These are phyloP conservation scores for Andricus grossulariae DNA, from an alignment of 1,140 invertebrate genomes.

Conservation along the genomic window DNA sequence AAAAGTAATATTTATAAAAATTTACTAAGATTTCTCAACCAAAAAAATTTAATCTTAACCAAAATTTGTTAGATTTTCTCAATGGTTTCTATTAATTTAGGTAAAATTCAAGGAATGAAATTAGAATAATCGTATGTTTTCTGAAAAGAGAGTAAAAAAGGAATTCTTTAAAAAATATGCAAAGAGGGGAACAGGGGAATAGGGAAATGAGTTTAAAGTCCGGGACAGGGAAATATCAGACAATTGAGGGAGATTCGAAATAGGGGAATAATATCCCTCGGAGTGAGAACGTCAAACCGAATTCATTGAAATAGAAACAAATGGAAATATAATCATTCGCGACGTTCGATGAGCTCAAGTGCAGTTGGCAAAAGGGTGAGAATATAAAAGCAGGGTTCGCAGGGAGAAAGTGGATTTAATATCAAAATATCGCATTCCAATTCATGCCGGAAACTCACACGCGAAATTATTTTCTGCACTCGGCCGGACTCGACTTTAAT, in stretches of 20 bases:
- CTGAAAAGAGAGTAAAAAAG: background rate
- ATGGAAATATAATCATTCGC: conserved; percentile 8
- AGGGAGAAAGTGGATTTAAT: background rate
- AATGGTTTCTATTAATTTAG: too few relatives aligned
- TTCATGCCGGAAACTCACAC: conserved; percentile 20
- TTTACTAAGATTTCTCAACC: too few relatives aligned
- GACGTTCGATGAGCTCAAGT: conserved; percentile 2
- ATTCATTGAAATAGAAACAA: background rate
- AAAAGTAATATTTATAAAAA: too few relatives aligned
- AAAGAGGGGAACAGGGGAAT: background rate
- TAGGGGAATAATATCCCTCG: background rate
- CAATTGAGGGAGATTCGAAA: background rate
- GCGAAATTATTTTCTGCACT: conserved; percentile 23
- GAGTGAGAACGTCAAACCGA: background rate
- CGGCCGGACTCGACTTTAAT: conserved; percentile 27
- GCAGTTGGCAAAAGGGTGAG: background rate
- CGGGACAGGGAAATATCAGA: background rate
- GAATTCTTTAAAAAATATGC: background rate
- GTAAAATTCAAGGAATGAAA: too few relatives aligned
- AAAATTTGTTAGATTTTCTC: too few relatives aligned
- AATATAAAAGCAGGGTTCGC: background rate
- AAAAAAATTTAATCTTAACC: too few relatives aligned
- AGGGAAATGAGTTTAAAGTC: background rate
- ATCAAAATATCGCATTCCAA: conserved; percentile 24
- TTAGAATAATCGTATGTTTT: too few relatives aligned